phyloP scores from a whole-genome alignment of 2,888 invertebrate genomes.

The Plemyria rubiginata region DNA sequence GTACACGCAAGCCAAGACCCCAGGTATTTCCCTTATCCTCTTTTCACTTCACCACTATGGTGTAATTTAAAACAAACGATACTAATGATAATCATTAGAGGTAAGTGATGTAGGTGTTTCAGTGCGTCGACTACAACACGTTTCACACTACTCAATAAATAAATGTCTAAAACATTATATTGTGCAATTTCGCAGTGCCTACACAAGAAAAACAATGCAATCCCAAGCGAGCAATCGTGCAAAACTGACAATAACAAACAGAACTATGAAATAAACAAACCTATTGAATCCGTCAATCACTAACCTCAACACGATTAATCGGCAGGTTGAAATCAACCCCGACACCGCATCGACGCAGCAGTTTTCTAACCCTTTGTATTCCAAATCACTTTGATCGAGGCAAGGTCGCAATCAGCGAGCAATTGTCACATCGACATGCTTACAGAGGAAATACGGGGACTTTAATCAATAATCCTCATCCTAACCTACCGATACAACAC shows the following conservation, averaged over 20 bases:
- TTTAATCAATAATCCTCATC: conserved; percentile 43
- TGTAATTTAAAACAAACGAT: too few relatives aligned
- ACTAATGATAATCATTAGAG: too few relatives aligned
- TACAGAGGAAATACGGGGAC: conserved; percentile 46
- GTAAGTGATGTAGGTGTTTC: too few relatives aligned
- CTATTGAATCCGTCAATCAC: conserved; percentile 49
- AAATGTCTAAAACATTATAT: not conserved
- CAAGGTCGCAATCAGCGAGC: conserved; percentile 58
- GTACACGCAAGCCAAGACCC: too few relatives aligned
- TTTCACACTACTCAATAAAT: not conserved
- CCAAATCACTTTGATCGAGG: conserved; percentile 74
- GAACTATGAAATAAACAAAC: conserved; percentile 35
- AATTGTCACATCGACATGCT: conserved; percentile 60
- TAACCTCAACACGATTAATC: conserved; percentile 69
- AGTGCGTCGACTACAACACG: too few relatives aligned
- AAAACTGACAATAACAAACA: conserved; percentile 21
- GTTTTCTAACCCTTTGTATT: conserved; percentile 77
- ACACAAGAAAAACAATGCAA: conserved; percentile 3
- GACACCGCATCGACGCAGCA: conserved; percentile 59
- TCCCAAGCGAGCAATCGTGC: conserved; percentile 19
- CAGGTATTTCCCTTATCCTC: too few relatives aligned
- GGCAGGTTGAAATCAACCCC: conserved; percentile 53
- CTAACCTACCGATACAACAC: conserved; percentile 18
- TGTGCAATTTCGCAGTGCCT: not conserved
- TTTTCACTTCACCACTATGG: too few relatives aligned